Percentiles rank a stretch among this genome's conserved stretches.
phyloP scores from a whole-genome alignment of 2,888 invertebrate genomes.

The Eurytoma adleriae region DNA sequence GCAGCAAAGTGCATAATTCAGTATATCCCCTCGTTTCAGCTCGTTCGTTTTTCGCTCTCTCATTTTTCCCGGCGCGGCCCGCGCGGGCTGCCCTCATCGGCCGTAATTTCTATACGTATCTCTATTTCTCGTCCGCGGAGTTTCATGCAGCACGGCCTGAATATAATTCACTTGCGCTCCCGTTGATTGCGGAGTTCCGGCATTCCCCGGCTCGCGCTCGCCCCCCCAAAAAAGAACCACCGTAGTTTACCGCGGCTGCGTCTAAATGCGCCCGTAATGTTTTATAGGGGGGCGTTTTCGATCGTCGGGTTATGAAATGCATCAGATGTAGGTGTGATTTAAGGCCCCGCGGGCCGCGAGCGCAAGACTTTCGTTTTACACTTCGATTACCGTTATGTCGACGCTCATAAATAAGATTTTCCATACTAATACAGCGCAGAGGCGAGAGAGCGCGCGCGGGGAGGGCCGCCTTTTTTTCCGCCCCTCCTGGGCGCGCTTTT shows the following conservation, averaged over 20 bases:
- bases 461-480: background rate
- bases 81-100: background rate
- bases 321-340: constrained; percentile 58
- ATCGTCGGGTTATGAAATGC: constrained; percentile 56
- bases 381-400: constrained; percentile 55
- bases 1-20: constrained; percentile 3
- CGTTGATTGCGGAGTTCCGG: constrained; percentile 56
- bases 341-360: constrained; percentile 25
- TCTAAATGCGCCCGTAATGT: constrained; percentile 49
- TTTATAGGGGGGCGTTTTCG: constrained; percentile 55
- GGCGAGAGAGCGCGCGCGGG: background rate
- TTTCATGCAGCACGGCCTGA: constrained; percentile 28
- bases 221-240: constrained; percentile 44
- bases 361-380: constrained; percentile 49
- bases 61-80: background rate
- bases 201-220: constrained; percentile 4
- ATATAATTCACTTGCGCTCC: constrained; percentile 55
- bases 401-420: constrained; percentile 56
- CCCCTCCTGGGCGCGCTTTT: background rate
- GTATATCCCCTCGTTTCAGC: background rate
- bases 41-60: constrained; percentile 27
- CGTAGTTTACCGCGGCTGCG: constrained; percentile 37
- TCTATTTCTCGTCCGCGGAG: constrained; percentile 5
- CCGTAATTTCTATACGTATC: background rate
- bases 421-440: constrained; percentile 42